A percentile compares a stretch with the other conserved stretches of the same genome.
phyloP scores from a whole-genome alignment of 53 echinoderm and acorn worm species.

The Holothuria scabra region DNA sequence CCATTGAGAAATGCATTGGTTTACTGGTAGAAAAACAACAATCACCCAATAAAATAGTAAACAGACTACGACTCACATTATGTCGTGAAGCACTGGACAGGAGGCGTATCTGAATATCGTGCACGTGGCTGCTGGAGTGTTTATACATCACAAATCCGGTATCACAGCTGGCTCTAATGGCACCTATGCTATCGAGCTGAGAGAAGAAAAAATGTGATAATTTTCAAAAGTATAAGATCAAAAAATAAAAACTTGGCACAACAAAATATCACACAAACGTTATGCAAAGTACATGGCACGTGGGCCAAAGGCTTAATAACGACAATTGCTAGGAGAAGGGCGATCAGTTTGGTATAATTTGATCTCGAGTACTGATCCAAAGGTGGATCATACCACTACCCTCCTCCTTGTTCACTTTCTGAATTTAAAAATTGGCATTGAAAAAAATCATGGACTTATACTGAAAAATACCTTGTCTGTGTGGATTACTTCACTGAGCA shows the following conservation, averaged over 20 bases:
- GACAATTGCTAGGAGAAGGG: too few relatives aligned
- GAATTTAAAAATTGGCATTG: slow-evolving; percentile 13
- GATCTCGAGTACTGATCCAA: too few relatives aligned
- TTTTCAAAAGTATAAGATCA: not conserved
- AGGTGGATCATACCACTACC: too few relatives aligned
- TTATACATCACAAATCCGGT: slow-evolving; percentile 29
- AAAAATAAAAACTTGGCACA: slow-evolving; percentile 2
- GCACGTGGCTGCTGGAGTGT: slow-evolving; percentile 29
- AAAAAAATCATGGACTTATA: slow-evolving; percentile 6
- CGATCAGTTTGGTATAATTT: too few relatives aligned
- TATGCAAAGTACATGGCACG: not conserved
- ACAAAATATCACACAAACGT: slow-evolving; percentile 1
- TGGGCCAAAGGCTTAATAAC: not conserved
- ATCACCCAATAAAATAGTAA: not conserved
- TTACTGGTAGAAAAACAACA: not conserved
- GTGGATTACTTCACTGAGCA: slow-evolving; percentile 22
- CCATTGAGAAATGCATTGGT: not conserved
- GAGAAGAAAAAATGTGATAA: not conserved
- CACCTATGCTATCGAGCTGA: slow-evolving; percentile 21
- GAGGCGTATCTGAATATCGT: slow-evolving; percentile 33
- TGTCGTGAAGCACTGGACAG: slow-evolving; percentile 27
- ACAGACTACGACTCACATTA: slow-evolving; percentile 14
- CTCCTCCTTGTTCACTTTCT: not conserved
- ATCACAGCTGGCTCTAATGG: slow-evolving; percentile 11
- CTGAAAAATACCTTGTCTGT: slow-evolving; percentile 15